phyloP scores from a whole-genome alignment of 2,888 invertebrate genomes.

The Cheilosia variabilis region DNA sequence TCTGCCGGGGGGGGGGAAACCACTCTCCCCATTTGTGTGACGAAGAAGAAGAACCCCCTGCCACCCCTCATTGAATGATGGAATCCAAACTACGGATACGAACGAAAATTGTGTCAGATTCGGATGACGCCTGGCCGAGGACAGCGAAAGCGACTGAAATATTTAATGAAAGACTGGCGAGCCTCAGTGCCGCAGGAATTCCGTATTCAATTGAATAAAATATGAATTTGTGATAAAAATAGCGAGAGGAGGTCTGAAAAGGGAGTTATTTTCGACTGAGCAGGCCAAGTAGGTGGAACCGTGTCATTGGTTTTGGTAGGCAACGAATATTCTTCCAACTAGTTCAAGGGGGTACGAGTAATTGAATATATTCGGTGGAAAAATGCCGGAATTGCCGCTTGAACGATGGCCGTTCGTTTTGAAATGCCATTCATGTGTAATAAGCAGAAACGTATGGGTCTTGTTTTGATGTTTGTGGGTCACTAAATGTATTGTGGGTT shows the following conservation, averaged over 20 bases:
- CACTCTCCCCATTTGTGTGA: constrained; percentile 18
- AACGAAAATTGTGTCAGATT: constrained; percentile 61
- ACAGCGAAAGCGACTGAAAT: constrained; percentile 17
- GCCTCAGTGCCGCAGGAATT: constrained; percentile 28
- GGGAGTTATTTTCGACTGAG: constrained; percentile 18
- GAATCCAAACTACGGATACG: background rate
- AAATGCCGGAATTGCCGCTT: background rate
- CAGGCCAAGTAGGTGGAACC: background rate
- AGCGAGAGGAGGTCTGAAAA: background rate
- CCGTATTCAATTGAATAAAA: constrained; percentile 24
- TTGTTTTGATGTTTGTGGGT: background rate
- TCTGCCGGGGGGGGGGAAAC: background rate
- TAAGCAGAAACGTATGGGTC: background rate
- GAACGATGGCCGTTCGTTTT: background rate
- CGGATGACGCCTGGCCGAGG: constrained; percentile 47
- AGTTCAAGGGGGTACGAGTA: background rate
- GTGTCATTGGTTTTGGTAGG: constrained; percentile 30
- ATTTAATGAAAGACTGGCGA: constrained; percentile 46
- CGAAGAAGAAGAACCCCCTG: background rate
- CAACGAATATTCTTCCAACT: constrained; percentile 15
- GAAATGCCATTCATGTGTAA: background rate
- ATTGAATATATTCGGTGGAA: constrained; percentile 1
- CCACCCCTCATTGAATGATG: background rate
- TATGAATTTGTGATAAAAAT: constrained; percentile 29
- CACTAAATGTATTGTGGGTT: background rate